Base-by-base conservation (phyloP, 2,113 vertebrate species). In the Cichladusa arquata region DNA sequence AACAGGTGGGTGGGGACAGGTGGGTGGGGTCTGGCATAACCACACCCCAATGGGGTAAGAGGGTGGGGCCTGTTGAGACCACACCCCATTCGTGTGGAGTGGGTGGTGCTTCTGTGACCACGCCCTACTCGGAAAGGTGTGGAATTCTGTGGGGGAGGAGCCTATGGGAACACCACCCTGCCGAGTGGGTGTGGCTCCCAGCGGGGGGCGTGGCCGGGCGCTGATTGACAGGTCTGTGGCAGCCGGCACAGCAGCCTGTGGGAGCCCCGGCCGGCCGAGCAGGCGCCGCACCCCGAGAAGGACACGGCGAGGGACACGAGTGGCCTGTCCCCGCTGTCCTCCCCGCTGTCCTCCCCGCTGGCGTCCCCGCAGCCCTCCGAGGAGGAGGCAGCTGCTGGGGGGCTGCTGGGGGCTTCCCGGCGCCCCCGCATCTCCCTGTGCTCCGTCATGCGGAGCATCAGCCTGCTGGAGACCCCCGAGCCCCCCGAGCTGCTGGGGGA, bases 391-490 rank as follows among this genome's bases (percentile, higher is more conserved):
- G 50, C 57, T 1, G 3, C 14, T 3, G 3, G 12, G 6, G 92
- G 79, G 40, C 33, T 92, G 15, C 9, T 94, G 70, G 92, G 85
- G 13, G 2, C 40, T 1, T 76, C 93, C 95, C 50, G 97, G 78
- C 95, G 98, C 88, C 96, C 98, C 97, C 98, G 99, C 65, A 99
- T 99, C 98, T 99, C 99, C 95, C 98, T 99, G 44, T 98, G 98
- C 9, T 98, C 99, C 34, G 97, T 99, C 93, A 99, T 99, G 99
- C 97, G 99, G 92, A 99, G 98, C 94, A 99, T 99, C 93, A 99
- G 98, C 65, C 98, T 98, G 88, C 96, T 98, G 95, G 99, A 99
- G 36, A 93, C 98, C 13, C 96, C 86, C 1, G 97, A 97, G 54
- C 81, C 53, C 36, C 67, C 26, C 4, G 73, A 69, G 60, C 23